Evolutionary conservation across 2,113 vertebrate species (phyloP).

Genomic region (Sylvilagus bachmani): DNA sequence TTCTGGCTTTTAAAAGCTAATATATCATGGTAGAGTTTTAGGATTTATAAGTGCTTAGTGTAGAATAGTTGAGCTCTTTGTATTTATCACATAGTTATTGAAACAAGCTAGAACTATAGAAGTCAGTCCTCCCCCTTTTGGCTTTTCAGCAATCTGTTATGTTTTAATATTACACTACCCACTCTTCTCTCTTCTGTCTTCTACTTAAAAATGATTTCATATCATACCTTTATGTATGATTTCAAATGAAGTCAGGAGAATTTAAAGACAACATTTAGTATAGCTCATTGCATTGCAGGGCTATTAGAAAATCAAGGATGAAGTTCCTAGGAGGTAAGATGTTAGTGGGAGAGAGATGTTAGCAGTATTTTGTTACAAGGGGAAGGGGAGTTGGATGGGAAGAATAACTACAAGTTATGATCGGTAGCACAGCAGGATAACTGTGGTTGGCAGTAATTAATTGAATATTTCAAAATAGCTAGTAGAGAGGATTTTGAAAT

Average conservation of each 20-base stretch:
- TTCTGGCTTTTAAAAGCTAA: slow-evolving; percentile 60
- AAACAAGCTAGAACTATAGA: slow-evolving; percentile 7
- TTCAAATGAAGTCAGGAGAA: slow-evolving; percentile 27
- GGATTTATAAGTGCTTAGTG: slow-evolving; percentile 65
- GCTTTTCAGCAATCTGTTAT: slow-evolving; percentile 4
- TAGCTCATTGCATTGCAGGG: background rate
- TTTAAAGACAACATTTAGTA: slow-evolving; percentile 21
- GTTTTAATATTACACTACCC: background rate
- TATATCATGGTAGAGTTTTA: slow-evolving; percentile 53
- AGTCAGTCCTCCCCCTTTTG: background rate
- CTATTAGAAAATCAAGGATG: slow-evolving; percentile 13
- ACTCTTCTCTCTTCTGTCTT: background rate
- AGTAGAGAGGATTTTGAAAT: no score
- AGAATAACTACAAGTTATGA: no score
- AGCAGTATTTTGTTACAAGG: no score
- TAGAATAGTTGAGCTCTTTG: slow-evolving; percentile 50
- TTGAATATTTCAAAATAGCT: no score
- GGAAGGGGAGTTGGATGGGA: no score
- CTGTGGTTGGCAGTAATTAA: no score
- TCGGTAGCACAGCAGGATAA: no score
- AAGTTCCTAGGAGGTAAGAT: background rate
- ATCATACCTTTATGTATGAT: background rate
- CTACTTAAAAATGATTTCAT: background rate
- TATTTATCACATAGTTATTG: slow-evolving; percentile 49
- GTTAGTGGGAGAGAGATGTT: slow-evolving; percentile 3